phyloP scores from a whole-genome alignment of 2,113 vertebrate genomes.

The Salvelinus namaycush region DNA sequence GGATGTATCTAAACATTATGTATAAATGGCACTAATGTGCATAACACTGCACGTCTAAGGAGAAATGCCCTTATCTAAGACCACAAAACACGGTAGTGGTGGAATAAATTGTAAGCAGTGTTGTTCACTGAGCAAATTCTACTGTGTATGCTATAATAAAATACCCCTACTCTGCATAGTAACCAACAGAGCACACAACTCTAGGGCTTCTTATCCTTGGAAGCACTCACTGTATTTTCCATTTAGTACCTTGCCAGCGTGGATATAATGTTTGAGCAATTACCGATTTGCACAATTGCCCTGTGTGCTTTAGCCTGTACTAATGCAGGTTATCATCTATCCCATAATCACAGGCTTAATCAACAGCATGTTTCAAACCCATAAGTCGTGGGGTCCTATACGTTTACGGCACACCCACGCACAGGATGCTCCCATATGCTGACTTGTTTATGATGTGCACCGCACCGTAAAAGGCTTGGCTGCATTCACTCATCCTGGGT shows the following conservation, averaged over 20 bases:
- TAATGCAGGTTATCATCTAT: not conserved
- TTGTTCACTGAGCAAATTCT: no score
- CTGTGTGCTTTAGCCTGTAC: not conserved
- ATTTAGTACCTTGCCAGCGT: not conserved
- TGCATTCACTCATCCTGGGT: not conserved
- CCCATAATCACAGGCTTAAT: slow-evolving; percentile 10
- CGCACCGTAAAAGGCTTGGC: not conserved
- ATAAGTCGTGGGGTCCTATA: not conserved
- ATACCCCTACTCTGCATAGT: not conserved
- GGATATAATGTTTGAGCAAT: not conserved
- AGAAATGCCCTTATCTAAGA: no score
- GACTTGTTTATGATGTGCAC: not conserved
- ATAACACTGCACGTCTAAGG: no score
- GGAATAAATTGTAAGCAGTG: no score
- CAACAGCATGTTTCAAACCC: not conserved
- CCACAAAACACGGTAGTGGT: no score
- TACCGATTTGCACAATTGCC: not conserved
- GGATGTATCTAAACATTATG: no score
- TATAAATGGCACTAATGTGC: no score
- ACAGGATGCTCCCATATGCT: not conserved
- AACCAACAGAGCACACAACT: not conserved
- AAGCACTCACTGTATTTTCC: not conserved
- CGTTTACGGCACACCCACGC: not conserved
- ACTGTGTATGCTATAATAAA: no score
- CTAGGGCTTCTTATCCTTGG: not conserved